phyloP scores from a whole-genome alignment of 2,797 vertebrate genomes.

The Rhinatrema bivittatum region DNA sequence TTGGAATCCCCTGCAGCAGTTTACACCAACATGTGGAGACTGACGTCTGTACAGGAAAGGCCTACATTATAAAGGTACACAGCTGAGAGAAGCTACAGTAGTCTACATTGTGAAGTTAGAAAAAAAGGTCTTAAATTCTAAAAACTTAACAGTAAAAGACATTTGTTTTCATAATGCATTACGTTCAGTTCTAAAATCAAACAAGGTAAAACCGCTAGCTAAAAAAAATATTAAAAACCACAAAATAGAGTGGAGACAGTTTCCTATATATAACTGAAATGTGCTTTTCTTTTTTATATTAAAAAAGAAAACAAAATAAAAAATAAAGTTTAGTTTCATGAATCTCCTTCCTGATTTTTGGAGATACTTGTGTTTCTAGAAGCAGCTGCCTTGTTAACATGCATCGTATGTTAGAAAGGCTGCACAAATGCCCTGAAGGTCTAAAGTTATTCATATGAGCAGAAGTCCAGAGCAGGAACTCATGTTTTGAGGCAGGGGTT shows the following conservation, averaged over 20 bases:
- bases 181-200: conserved; percentile 30
- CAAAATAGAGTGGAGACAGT: conserved; percentile 25
- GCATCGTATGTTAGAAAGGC: conserved; percentile 13
- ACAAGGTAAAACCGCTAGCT: conserved; percentile 1
- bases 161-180: conserved; percentile 34
- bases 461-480: conserved; percentile 54
- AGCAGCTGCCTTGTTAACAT: conserved; percentile 38
- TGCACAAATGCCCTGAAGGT: conserved; percentile 51
- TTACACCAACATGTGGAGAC: background rate
- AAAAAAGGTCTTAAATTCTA: conserved; percentile 9
- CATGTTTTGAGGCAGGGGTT: conserved; percentile 39
- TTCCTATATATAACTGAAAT: conserved; percentile 11
- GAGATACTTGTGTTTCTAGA: conserved; percentile 36
- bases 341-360: conserved; percentile 50
- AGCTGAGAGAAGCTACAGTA: conserved; percentile 36
- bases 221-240: conserved; percentile 13
- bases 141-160: conserved; percentile 16
- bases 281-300: conserved; percentile 20
- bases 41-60: background rate
- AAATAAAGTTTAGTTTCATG: conserved; percentile 26
- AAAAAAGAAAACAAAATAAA: conserved; percentile 28
- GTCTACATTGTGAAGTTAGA: conserved; percentile 38
- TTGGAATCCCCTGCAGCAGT: background rate
- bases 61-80: conserved; percentile 4
- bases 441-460: conserved; percentile 45